Evolutionary conservation across 2,113 vertebrate species (phyloP), one percentile per base, ranked within the genome.

Genomic region (Caretta caretta): DNA sequence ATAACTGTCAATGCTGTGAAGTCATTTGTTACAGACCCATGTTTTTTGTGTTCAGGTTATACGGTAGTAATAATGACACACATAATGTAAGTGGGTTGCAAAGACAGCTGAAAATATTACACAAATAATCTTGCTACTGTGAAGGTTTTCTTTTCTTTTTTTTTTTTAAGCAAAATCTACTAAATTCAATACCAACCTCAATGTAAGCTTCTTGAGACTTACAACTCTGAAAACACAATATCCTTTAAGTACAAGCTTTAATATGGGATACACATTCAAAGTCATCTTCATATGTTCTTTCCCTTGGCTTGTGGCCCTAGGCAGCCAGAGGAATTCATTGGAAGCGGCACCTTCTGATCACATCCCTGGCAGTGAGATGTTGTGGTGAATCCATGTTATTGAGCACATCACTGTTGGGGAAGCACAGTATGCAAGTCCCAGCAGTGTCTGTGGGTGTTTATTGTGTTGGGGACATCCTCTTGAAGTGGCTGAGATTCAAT

Each of bases 1-100:
- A 97, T 98, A 98, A 98, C 98, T 98, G 98, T 98, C 98, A 98
- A 86, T 97, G 95, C 97, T 97, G 97, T 94, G 97, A 98, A 98
- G 98, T 97, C 97, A 97, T 98, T 98, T 98, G 98, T 98, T 98
- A 98, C 90, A 94, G 91, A 95, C 96, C 96, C 95, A 97, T 95
- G 96, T 91, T 97, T 98, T 98, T 98, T 98, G 98, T 98, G 98
- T 98, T 97, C 97, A 80, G 98, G 98, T 98, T 98, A 98, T 98
- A 97, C 95, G 97, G 98, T 96, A 96, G 96, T 97, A 98, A 98
- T 96, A 98, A 98, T 97, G 96, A 98, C 95, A 98, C 94, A 98
- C 97, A 98, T 96, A 98, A 98, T 97, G 96, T 97, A 98, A 98
- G 97, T 95, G 5, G 1, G 93, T 92, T 95, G 56, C 83, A 97